Conservation (phyloP, 30 jellyfish, hydroid and myxozoan genomes). For the Aurelia coerulea region DNA sequence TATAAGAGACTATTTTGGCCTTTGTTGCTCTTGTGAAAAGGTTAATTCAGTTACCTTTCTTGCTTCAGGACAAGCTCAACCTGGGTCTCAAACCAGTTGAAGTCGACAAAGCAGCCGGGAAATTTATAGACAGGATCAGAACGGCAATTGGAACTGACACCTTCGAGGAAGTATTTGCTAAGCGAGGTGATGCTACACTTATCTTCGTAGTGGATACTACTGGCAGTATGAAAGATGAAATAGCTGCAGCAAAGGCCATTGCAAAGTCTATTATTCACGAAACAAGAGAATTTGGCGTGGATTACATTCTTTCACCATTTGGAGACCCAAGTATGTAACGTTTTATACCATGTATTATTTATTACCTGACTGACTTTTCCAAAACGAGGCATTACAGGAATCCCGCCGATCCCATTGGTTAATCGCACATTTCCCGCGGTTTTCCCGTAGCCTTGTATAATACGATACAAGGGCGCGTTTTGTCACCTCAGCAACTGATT, state of each 20-base stretch:
- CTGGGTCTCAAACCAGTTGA: constrained; percentile 83
- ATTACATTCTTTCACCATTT: constrained; percentile 87
- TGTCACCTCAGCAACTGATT: no score
- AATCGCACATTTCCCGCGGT: no score
- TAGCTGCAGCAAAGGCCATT: constrained; percentile 79
- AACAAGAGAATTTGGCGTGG: constrained; percentile 71
- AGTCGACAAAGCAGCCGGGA: constrained; percentile 80
- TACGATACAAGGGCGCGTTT: no score
- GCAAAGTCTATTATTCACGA: constrained; percentile 69
- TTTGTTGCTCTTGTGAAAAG: no score
- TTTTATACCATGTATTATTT: no score
- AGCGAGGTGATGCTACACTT: constrained; percentile 84
- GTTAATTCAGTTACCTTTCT: not conserved
- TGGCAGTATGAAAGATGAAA: constrained; percentile 86
- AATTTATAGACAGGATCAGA: constrained; percentile 68
- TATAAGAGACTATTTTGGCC: no score
- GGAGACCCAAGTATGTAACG: constrained; percentile 82
- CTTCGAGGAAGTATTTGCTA: constrained; percentile 70
- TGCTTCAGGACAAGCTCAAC: constrained; percentile 62
- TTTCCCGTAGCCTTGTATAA: no score
- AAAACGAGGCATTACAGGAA: no score
- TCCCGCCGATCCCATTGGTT: no score
- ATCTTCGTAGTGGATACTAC: constrained; percentile 89
- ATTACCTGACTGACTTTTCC: no score
- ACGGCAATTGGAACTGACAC: constrained; percentile 73